Conservation (phyloP, 2,113 vertebrate species). For the Australoheros scitulus region DNA sequence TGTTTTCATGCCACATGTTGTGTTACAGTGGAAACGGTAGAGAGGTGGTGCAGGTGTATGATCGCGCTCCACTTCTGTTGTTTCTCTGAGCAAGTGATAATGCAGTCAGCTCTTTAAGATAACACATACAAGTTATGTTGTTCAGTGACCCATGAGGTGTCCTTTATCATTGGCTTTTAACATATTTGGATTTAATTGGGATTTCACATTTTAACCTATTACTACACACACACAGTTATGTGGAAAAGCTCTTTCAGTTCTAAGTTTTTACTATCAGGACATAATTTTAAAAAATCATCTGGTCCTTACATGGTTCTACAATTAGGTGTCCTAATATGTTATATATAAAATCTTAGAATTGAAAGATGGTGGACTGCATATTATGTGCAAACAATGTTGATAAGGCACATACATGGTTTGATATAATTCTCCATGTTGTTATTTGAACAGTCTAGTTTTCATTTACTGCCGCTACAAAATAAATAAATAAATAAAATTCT, state of each 20-base stretch:
- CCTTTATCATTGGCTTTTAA: neutral
- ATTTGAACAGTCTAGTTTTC: neutral
- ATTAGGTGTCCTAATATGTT: neutral
- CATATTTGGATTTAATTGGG: neutral
- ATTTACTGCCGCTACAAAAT: neutral
- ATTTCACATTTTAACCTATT: neutral
- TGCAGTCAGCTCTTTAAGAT: neutral
- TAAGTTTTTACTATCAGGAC: neutral
- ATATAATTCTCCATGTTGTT: neutral
- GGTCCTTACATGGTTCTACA: neutral
- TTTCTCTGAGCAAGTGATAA: neutral
- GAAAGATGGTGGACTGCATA: neutral
- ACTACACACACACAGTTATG: neutral
- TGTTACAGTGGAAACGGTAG: neutral
- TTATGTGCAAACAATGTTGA: neutral
- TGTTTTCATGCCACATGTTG: conserved; percentile 42
- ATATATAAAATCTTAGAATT: neutral
- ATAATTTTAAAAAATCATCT: neutral
- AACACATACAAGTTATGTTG: neutral
- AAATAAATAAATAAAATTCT: neutral
- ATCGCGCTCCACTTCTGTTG: neutral
- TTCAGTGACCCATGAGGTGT: neutral
- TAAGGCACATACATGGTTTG: neutral
- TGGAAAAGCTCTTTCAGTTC: neutral
- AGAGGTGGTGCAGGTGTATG: conserved; percentile 8